Conservation (phyloP, 2,113 vertebrate genomes). For the Regulus satrapa region DNA sequence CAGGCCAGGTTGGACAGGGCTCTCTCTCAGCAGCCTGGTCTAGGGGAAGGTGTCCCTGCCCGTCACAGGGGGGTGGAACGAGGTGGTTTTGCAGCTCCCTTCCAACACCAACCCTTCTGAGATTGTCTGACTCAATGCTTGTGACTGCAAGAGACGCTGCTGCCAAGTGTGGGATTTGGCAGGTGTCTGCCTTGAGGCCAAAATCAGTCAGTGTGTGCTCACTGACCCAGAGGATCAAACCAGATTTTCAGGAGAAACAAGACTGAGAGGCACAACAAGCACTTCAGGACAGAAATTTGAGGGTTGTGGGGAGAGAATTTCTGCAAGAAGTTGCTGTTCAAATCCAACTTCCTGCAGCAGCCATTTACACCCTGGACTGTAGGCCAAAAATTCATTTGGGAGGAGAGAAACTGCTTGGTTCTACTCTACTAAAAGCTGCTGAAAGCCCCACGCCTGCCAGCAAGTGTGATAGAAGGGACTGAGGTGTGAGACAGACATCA, state of each 20-base stretch:
- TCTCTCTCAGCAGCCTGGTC: not conserved
- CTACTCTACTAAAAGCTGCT: not conserved
- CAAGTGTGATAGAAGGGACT: not conserved
- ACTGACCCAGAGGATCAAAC: not conserved
- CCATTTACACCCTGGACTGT: not conserved
- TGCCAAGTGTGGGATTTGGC: not conserved
- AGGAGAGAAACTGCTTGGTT: not conserved
- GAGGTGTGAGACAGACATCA: not conserved
- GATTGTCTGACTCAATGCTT: not conserved
- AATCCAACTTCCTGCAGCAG: not conserved
- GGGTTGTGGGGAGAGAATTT: not conserved
- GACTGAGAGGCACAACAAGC: not conserved
- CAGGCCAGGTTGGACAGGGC: not conserved
- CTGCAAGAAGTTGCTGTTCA: not conserved
- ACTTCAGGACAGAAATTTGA: not conserved
- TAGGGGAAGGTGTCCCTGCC: not conserved
- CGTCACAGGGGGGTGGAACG: not conserved
- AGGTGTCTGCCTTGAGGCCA: not conserved
- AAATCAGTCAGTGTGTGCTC: not conserved
- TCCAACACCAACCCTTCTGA: not conserved
- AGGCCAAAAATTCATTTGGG: not conserved
- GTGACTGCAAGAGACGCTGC: not conserved
- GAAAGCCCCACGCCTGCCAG: not conserved
- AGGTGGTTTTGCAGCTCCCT: not conserved
- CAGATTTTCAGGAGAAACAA: not conserved